Evolutionary conservation across 2,888 invertebrate species (phyloP).

Genomic region (Noctua pronuba): DNA sequence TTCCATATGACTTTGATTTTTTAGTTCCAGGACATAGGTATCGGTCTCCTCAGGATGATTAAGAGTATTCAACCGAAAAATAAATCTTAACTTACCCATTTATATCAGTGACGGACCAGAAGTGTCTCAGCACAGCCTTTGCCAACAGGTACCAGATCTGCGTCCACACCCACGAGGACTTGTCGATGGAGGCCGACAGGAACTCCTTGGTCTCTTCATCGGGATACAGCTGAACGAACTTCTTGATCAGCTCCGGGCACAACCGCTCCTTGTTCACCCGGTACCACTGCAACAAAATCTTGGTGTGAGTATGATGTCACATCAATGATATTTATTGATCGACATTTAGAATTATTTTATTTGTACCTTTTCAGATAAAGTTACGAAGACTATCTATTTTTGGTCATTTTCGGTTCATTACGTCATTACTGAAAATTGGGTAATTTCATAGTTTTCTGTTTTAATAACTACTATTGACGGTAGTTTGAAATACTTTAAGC

Average conservation of each 20-base stretch:
- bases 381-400: not conserved
- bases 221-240: constrained; percentile 92
- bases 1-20: not conserved
- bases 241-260: constrained; percentile 88
- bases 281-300: constrained; percentile 93
- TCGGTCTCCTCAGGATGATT: not conserved
- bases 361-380: not conserved
- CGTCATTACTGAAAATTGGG: not conserved
- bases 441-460: not conserved
- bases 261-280: constrained; percentile 90
- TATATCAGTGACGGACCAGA: constrained; percentile 98
- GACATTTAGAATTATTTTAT: not conserved
- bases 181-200: constrained; percentile 93
- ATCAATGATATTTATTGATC: not conserved
- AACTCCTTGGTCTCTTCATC: constrained; percentile 94
- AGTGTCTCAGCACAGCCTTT: constrained; percentile 95
- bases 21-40: not conserved
- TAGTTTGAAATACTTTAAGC: not conserved
- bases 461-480: not conserved
- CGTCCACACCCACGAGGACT: constrained; percentile 96
- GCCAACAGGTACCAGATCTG: constrained; percentile 97
- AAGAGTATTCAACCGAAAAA: not conserved
- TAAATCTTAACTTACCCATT: constrained; percentile 93
- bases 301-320: not conserved
- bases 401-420: not conserved